A percentile compares a stretch with the other conserved stretches of the same genome.
Conservation (phyloP, 2,113 vertebrate species). For the Hippocampus guttulatus region DNA sequence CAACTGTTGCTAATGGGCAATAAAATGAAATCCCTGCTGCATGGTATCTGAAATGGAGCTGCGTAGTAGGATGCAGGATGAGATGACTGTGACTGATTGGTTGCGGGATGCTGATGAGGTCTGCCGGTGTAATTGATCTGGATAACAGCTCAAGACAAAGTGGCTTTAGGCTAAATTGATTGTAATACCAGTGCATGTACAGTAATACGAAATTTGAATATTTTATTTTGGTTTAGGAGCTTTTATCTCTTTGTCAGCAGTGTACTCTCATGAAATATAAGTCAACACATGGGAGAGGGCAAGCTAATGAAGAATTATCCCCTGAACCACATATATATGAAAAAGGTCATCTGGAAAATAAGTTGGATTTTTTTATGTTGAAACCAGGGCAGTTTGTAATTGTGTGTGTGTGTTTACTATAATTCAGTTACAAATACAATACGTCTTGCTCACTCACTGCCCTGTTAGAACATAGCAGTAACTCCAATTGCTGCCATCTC, state of each 20-base stretch:
- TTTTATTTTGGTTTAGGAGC: slow-evolving; percentile 13
- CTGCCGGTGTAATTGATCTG: slow-evolving; percentile 46
- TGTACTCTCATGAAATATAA: slow-evolving; percentile 13
- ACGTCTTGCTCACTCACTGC: background rate
- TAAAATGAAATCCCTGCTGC: slow-evolving; percentile 37
- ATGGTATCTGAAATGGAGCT: slow-evolving; percentile 25
- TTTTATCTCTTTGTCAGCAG: slow-evolving; percentile 29
- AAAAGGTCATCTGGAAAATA: background rate
- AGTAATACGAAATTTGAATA: slow-evolving; percentile 19
- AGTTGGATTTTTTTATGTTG: background rate
- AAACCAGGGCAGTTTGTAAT: background rate
- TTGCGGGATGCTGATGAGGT: slow-evolving; percentile 45
- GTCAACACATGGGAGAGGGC: slow-evolving; percentile 7
- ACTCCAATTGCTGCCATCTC: slow-evolving; percentile 7
- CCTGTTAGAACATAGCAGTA: background rate
- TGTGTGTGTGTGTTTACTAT: too few species aligned
- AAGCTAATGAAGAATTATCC: background rate
- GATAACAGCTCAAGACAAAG: slow-evolving; percentile 44
- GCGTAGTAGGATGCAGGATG: slow-evolving; percentile 9
- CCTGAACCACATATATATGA: background rate
- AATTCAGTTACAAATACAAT: background rate
- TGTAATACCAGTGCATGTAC: slow-evolving; percentile 16
- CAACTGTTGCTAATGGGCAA: slow-evolving; percentile 51
- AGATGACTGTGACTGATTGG: slow-evolving; percentile 19
- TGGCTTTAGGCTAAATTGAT: slow-evolving; percentile 43